Base-by-base conservation (phyloP, 2,797 vertebrate species). In the Ctenochaetus hawaiiensis region DNA sequence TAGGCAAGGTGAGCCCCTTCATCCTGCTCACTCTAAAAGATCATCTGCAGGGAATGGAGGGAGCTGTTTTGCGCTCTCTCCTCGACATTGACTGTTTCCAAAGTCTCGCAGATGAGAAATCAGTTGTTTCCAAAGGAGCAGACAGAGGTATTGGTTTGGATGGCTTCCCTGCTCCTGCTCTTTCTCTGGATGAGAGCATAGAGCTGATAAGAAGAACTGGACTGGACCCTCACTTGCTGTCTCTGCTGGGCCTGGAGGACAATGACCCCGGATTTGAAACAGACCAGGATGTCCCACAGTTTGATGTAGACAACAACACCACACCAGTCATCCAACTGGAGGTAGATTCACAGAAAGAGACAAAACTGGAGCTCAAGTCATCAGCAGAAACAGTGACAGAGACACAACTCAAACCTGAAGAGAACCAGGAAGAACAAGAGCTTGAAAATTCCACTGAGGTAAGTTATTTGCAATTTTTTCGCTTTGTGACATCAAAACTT, bases 21-120 rank as follows among this genome's bases (percentile, higher is more conserved):
- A 22, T 98, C 70, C 91, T 98, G 88, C 89, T 99, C 80, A 95
- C 96, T 59, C 87, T 99, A 69, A 90, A 59, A n/a, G 89, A 93
- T 63, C 89, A 91, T 20, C 81, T 96, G 70, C 84, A 90, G 54
- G 93, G 95, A 82, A 78, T 91, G 82, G 94, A 97, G 64, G 93
- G 96, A 49, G 89, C 93, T 12, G 89, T 95, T 3, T 79, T 99
- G 78, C 95, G 93, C 67, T 96, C 96, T 49, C 48, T 96, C 80
- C 94, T 99, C 91, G 94, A 94, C n/a, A 65, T 92, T 52, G 92
- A 96, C 82, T 97, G 96, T 85, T 93, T 93, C 56, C 93, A 87
- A 58, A 93, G 82, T 80, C 61, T 78, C 48, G 5, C 64, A 45
- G 18, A 43, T 6, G 87, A 82, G 78, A 83, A 84, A 63, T 71